These are phyloP conservation scores for Cavia porcellus DNA, from an alignment of 2,113 vertebrate species.

Conservation along the genomic window DNA sequence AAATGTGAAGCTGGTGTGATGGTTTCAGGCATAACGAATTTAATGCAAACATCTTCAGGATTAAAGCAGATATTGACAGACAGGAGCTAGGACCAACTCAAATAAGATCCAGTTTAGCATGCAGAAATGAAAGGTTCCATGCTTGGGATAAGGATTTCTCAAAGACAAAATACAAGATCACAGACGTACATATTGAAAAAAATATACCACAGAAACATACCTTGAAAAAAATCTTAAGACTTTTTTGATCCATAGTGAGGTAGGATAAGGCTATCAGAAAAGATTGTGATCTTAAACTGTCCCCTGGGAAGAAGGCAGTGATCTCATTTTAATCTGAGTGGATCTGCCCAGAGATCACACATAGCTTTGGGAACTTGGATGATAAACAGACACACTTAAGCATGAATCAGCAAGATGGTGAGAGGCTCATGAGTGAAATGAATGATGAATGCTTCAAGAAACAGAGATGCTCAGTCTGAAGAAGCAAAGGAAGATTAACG, in stretches of 20 bases:
- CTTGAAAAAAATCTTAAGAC: too few relatives aligned
- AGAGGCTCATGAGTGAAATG: neutral
- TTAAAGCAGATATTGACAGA: conserved; percentile 38
- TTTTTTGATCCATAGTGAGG: neutral
- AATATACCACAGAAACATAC: neutral
- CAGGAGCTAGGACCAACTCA: neutral
- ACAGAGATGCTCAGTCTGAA: neutral
- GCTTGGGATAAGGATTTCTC: neutral
- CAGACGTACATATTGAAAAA: neutral
- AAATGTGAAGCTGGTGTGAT: neutral
- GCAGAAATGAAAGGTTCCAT: neutral
- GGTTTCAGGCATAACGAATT: conserved; percentile 32
- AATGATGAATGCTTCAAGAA: neutral
- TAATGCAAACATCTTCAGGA: neutral
- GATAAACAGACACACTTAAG: neutral
- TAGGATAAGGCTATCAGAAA: neutral
- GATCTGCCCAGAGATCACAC: neutral
- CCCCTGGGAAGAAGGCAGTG: neutral
- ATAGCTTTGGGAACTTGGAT: neutral
- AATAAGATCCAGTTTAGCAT: neutral
- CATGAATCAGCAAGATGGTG: neutral
- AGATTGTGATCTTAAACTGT: neutral
- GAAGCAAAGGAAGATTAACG: neutral
- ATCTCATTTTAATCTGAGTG: conserved; percentile 13
- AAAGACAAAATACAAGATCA: conserved; percentile 16